These are phyloP conservation scores for Drosophila dunni DNA, from an alignment of 1,140 invertebrate species.

Conservation along the genomic window DNA sequence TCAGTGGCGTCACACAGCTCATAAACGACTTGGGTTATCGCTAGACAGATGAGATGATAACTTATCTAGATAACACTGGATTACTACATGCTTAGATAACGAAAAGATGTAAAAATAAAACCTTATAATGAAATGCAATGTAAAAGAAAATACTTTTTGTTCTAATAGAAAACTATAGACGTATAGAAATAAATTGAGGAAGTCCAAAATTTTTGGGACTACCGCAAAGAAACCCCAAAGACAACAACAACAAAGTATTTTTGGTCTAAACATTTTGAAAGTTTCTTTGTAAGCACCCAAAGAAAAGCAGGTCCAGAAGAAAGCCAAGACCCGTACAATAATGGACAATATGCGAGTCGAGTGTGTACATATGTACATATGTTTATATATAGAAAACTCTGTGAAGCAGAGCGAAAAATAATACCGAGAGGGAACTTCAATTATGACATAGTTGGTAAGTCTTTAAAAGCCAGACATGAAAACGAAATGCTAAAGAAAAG, in stretches of 20 bases:
- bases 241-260: not conserved
- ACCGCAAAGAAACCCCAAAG: not conserved
- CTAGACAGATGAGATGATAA: not conserved
- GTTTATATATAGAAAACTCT: conserved; percentile 14
- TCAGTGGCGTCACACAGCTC: not conserved
- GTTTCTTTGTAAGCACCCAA: conserved; percentile 42
- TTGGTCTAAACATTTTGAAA: conserved; percentile 45
- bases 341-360: conserved; percentile 10
- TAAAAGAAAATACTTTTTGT: not conserved
- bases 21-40: not conserved
- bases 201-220: not conserved
- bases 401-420: conserved; percentile 24
- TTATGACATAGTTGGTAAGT: conserved; percentile 67
- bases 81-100: conserved; percentile 1
- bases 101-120: not conserved
- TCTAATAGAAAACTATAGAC: not conserved
- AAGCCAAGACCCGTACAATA: conserved; percentile 42
- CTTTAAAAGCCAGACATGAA: conserved; percentile 49
- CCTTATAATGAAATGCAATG: not conserved
- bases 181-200: not conserved
- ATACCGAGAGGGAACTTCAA: conserved; percentile 47
- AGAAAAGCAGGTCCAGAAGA: conserved; percentile 53
- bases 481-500: conserved; percentile 68
- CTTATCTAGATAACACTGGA: not conserved
- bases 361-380: not conserved